These are phyloP conservation scores for Moxostoma hubbsi DNA, from an alignment of 2,797 vertebrate species.

Conservation along the genomic window DNA sequence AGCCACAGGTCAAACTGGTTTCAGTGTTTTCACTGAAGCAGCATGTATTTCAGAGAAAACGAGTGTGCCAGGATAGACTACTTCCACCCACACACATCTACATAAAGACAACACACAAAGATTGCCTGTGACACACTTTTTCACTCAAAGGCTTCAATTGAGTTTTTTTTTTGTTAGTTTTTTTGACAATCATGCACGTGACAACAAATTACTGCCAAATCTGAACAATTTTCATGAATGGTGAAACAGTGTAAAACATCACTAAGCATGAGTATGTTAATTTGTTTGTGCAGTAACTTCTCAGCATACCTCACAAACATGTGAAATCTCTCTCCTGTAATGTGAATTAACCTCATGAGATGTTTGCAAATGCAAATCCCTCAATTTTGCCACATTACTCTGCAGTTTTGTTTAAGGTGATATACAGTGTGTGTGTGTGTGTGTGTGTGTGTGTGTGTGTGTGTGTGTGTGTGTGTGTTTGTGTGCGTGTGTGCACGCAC, in stretches of 20 bases:
- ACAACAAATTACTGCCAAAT: no score
- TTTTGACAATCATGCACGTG: neutral
- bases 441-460: no score
- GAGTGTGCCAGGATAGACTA: conserved; percentile 6
- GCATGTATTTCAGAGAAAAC: neutral
- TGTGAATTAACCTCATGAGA: no score
- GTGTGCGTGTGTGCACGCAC: no score
- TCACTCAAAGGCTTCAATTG: neutral
- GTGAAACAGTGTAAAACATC: neutral
- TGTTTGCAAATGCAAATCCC: no score
- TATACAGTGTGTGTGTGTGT: no score
- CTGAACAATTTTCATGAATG: no score
- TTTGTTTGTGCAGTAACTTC: neutral
- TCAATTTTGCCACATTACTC: no score
- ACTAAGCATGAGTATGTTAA: neutral
- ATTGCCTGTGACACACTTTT: neutral
- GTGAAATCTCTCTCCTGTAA: no score
- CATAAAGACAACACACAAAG: conserved; percentile 20
- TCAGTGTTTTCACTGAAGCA: neutral
- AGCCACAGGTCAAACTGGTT: conserved; percentile 29
- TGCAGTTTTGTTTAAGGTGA: no score
- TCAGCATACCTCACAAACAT: neutral
- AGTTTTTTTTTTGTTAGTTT: neutral
- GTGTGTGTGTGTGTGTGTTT: no score
- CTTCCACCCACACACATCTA: conserved; percentile 11